Evolutionary conservation across 2,888 invertebrate species (phyloP), one percentile per base, ranked within the genome.

Genomic region (Pheosia gnoma): DNA sequence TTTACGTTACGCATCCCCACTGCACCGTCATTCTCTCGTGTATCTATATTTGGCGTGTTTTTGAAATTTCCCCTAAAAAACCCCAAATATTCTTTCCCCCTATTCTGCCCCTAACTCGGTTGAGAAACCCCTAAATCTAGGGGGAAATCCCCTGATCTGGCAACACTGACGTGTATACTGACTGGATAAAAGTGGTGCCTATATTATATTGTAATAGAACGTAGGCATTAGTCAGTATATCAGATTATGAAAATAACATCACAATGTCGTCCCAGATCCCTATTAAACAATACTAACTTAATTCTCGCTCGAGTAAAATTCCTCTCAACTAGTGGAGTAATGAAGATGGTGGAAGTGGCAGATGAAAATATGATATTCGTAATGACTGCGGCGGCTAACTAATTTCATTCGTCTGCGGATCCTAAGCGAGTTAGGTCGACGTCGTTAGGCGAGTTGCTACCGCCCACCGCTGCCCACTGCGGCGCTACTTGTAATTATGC

Each of bases 291-390:
- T 0, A 37, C 53, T n/a, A 7, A 39, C 55, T 39, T 55, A 38
- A 39, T 55, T 39, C 45, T 53, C 59, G 45, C 36, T 41, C 53
- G 36, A 47, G 53, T 51, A 6, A 51, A 51, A 58, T 39, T 57
- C 11, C 39, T 51, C 13, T n/a, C 37, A 51, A 51, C 47, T 39
- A 8, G 39, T 39, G 8, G 7, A 74, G 66, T 82, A 87, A 89
- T 85, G 85, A 87, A 85, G 81, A 83, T 77, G 75, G 67, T 60
- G 72, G 73, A 74, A 78, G 77, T 79, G 75, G 84, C 84, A 82
- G 87, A 86, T 86, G 88, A 87, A 89, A 90, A 90, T 90, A 87
- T 88, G 85, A 90, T 92, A 89, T 91, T 90, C 86, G 86, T 88
- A 90, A 90, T 90, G 83, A 81, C 86, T 83, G 86, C 83, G 81